Percentiles rank a stretch among this genome's conserved stretches.
Evolutionary conservation across 2,888 invertebrate species (phyloP).

Genomic region (Electrophaes corylata): DNA sequence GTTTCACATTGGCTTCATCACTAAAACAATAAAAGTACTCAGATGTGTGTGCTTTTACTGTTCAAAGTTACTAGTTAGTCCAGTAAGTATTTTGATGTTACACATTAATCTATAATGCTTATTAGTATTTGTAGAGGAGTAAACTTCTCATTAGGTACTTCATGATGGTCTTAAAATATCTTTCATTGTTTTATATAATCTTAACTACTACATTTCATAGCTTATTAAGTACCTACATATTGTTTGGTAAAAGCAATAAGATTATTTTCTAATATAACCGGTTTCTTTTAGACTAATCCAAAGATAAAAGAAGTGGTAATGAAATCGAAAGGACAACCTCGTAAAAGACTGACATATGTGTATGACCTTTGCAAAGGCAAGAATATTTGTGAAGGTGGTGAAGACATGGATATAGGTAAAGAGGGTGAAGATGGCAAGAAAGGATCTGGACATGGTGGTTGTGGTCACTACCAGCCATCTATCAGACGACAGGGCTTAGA

Average conservation of each 20-base stretch:
- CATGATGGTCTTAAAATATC: too few species aligned
- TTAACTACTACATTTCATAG: too few species aligned
- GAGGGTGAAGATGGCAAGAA: constrained; percentile 87
- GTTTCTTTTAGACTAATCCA: constrained; percentile 89
- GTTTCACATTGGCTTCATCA: constrained; percentile 98
- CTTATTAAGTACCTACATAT: too few species aligned
- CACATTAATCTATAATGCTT: neutral
- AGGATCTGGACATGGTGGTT: constrained; percentile 94
- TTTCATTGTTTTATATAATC: too few species aligned
- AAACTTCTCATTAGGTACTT: too few species aligned
- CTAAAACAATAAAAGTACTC: constrained; percentile 98
- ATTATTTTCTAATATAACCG: neutral
- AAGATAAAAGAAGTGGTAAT: constrained; percentile 97
- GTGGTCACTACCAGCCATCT: constrained; percentile 98
- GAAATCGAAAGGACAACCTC: constrained; percentile 98
- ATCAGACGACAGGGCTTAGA: constrained; percentile 96
- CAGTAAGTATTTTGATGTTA: constrained; percentile 86
- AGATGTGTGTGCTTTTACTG: constrained; percentile 99
- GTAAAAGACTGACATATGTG: constrained; percentile 96
- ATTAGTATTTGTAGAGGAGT: neutral
- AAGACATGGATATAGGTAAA: constrained; percentile 97
- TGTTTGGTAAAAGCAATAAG: neutral
- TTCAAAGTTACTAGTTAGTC: constrained; percentile 97
- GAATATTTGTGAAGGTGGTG: constrained; percentile 99
- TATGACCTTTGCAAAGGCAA: constrained; percentile 99